Base-by-base conservation (phyloP, 2,797 vertebrate species). In the Rhynchotus rufescens region DNA sequence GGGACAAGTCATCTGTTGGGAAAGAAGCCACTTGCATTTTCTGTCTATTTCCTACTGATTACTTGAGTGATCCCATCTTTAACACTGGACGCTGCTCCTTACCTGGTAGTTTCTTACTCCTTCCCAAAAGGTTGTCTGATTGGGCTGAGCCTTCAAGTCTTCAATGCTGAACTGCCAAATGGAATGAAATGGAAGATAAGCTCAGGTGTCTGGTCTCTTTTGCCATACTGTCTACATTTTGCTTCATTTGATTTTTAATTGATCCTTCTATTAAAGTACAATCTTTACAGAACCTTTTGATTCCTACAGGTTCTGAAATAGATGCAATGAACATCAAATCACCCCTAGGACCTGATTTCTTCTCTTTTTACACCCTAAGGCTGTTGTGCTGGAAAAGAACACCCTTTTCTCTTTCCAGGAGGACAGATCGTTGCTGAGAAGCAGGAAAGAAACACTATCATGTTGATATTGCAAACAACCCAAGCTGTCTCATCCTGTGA, bases 51-150 rank as follows among this genome's bases (percentile, higher is more conserved):
- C 47, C 65, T 34, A 0, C 20, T 21, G 54, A 44, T 75, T 75
- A 0, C 20, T n/a, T 65, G 69, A 75, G 60, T n/a, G 45, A 66
- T n/a, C 44, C 67, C 44, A 19, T 30, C 62, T 72, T 47, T 36
- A 59, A 51, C 15, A 19, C 1, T 15, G 12, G 15, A 11, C 54
- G 26, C 28, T 49, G 69, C 45, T 68, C 34, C 89, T 90, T 93
- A 99, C 99, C 99, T 99, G 99, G 95, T 99, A 99, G 95, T 99
- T 99, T 73, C 99, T 98, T 61, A 99, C 98, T 78, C 99, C 99
- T 64, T 99, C 99, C 99, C 99, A 99, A 96, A 98, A 99, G 77
- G 97, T 93, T 9, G 98, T 99, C 97, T 99, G 99, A 76, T 98
- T 94, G 23, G 99, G 98, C 82, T 99, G 94, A 77, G 98, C 98